Evolutionary conservation across 2,797 vertebrate species (phyloP).

Genomic region (Anabas testudineus): DNA sequence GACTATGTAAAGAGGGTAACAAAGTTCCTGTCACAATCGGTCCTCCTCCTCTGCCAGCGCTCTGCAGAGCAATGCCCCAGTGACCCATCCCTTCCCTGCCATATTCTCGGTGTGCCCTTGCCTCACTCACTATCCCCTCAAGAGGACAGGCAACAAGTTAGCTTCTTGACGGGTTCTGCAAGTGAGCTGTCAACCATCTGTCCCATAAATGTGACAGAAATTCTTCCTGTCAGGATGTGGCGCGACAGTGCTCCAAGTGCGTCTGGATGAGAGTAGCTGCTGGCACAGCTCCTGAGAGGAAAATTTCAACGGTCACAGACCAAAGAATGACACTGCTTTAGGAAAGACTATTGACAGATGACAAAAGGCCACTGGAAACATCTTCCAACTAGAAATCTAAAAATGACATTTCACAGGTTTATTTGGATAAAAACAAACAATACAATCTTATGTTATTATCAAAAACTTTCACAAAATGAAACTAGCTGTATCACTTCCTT

Average conservation of each 20-base stretch:
- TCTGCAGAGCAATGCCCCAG: constrained; percentile 20
- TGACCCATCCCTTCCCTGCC: constrained; percentile 38
- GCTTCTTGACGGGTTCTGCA: constrained; percentile 45
- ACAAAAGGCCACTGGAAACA: background rate
- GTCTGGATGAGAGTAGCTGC: constrained; percentile 5
- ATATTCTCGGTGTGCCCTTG: constrained; percentile 20
- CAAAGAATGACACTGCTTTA: background rate
- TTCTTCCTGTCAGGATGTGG: constrained; percentile 60
- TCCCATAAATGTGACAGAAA: constrained; percentile 53
- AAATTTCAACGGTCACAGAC: background rate
- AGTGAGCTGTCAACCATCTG: constrained; percentile 70
- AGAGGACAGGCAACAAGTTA: constrained; percentile 63
- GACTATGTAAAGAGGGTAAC: constrained; percentile 48
- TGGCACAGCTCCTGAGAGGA: background rate
- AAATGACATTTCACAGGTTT: background rate
- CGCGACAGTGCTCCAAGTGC: constrained; percentile 33
- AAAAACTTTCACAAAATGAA: no score
- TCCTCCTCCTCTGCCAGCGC: constrained; percentile 35
- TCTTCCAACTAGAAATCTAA: background rate
- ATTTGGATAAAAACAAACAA: background rate
- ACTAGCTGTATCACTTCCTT: background rate
- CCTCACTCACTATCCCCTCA: constrained; percentile 37
- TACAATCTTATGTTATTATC: background rate
- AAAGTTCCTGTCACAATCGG: constrained; percentile 65
- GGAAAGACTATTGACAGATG: background rate